A percentile compares a stretch with the other conserved stretches of the same genome.
Evolutionary conservation across 2,797 vertebrate genomes (phyloP).

Genomic region (Chlorospingus flavigularis): DNA sequence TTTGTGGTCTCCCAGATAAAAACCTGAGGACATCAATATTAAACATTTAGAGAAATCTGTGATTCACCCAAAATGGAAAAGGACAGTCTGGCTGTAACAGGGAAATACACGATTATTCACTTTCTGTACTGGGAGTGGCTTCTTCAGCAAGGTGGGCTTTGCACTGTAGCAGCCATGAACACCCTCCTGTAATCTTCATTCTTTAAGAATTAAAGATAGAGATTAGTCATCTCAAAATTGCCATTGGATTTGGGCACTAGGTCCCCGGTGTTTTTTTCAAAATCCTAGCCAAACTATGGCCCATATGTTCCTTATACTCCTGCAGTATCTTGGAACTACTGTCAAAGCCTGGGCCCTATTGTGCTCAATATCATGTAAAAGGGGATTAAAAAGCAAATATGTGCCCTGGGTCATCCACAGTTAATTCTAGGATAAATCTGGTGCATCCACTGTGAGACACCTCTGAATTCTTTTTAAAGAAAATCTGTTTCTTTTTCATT

Average conservation of each 20-base stretch:
- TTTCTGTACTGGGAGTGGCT: not conserved
- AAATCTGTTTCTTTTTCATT: not conserved
- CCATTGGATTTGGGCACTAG: not conserved
- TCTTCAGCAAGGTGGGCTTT: not conserved
- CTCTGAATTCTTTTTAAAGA: not conserved
- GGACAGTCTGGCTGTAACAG: not conserved
- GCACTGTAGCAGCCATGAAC: not conserved
- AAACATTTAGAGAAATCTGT: not conserved
- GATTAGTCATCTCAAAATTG: not conserved
- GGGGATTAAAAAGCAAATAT: not conserved
- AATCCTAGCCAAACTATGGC: not conserved
- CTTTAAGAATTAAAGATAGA: not conserved
- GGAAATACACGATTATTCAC: not conserved
- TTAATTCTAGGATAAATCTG: not conserved
- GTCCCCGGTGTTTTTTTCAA: not conserved
- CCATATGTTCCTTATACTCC: not conserved
- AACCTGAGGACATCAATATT: not conserved
- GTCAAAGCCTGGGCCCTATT: not conserved
- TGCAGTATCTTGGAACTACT: not conserved
- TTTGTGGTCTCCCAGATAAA: not conserved
- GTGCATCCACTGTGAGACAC: not conserved
- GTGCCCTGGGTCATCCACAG: not conserved
- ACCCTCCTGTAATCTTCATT: not conserved
- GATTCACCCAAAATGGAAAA: not conserved
- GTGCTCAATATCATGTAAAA: not conserved